Base-by-base conservation (phyloP, 2,888 invertebrate genomes). In the Pecten maximus region DNA sequence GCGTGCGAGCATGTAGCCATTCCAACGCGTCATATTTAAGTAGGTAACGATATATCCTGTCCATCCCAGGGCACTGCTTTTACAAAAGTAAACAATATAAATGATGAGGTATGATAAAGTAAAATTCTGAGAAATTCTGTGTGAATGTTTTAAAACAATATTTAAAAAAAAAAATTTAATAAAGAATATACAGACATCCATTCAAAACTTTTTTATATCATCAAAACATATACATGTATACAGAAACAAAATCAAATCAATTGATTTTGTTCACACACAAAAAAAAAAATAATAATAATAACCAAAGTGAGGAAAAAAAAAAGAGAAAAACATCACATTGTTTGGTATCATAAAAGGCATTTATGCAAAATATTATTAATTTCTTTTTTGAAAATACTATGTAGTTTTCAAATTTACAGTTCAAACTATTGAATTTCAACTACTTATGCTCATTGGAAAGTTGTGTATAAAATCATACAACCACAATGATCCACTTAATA, bases 111-210 rank as follows among this genome's bases (percentile, higher is more conserved):
- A 74, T 60, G 60, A n/a, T 23, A 60, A 35, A 10, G 60, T 74
- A 74, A 74, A 74, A 74, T 74, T 74, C 74, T 74, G 74, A 74
- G 74, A 35, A 74, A 74, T 74, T 74, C 74, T 74, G 12, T 74
- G 74, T 74, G 35, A 74, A 10, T 74, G 28, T 15, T 15, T 74
- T 74, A 35, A 74, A 28, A 74, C 8, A 54, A 54, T 44, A 44
- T 10, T 44, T 44, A 44, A 10, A 44, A 54, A 54, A 54, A 4
- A 8, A 44, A 44, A 44, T 44, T 44, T 44, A 8, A 8, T 44
- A n/a, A 8, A 44, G 44, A 44, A 44, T 44, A 12, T 44, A 4
- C 4, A 44, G 44, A 8, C 12, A 44, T 8, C 8, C 44, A 8
- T 44, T 12, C 44, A 8, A 44, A n/a, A n/a, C n/a, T n/a, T n/a